Base-by-base conservation (phyloP, 2,888 invertebrate species). In the Melipona beecheii region DNA sequence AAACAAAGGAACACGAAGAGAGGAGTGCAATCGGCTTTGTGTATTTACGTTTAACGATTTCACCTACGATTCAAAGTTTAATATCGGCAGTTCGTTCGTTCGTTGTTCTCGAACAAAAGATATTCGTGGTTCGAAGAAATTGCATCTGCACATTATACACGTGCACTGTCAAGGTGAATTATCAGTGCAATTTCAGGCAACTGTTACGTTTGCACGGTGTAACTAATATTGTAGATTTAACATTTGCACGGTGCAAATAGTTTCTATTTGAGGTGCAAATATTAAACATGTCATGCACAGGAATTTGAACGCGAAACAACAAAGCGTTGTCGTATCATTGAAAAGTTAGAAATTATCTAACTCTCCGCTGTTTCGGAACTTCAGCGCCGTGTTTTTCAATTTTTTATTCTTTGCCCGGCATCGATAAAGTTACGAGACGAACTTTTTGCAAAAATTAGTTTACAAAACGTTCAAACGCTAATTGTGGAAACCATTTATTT, bases 141-240 rank as follows among this genome's bases (percentile, higher is more conserved):
- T 21, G 13, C 6, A 65, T 21, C 13, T 65, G 31, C 21, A n/a
- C 15, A 43, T 43, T 43, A 43, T 43, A 36, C 5, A 13, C 17
- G 13, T 15, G 2, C 9, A 15, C 15, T 56, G 15, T 56, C n/a
- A 50, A 24, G 66, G 52, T 36, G 56, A 50, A 73, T 54, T 36
- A 24, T n/a, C n/a, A 15, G 66, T 50, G 36, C 73, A 27, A 27
- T 72, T 50, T 65, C 65, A n/a, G 17, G 50, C 24, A 65, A 73
- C 31, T 24, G 15, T 19, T 19, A 72, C 27, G 15, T 4, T n/a
- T 27, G 24, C 24, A 58, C n/a, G 24, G n/a, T 56, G 19, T 17
- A 50, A 27, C 58, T 24, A 56, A 65, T n/a, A 58, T 58, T 2
- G 31, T 65, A 73, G 65, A 21, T 50, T 72, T 64, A 73, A 78